These are phyloP conservation scores for Ceyx cyanopectus DNA, from an alignment of 2,113 vertebrate genomes.

Conservation along the genomic window DNA sequence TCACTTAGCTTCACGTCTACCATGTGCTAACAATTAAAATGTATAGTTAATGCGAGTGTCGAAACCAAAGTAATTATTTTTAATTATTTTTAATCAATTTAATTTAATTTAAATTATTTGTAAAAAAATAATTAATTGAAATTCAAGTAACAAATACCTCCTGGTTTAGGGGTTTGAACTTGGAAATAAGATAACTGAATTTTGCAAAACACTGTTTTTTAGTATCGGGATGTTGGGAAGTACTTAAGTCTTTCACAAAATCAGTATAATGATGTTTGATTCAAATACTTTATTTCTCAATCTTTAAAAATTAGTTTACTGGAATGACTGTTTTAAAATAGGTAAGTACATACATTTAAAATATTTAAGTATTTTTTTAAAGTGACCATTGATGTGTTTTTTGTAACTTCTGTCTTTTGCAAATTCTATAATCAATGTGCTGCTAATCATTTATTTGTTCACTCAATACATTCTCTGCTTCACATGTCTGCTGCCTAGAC, in stretches of 20 bases:
- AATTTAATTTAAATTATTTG: too few relatives aligned
- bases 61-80: background rate
- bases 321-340: background rate
- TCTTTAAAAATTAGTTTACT: background rate
- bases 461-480: background rate
- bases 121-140: too few relatives aligned
- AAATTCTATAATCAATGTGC: background rate
- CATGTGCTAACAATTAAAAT: too few relatives aligned
- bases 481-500: background rate
- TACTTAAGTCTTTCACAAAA: background rate
- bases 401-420: background rate
- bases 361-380: background rate
- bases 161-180: background rate
- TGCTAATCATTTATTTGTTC: background rate
- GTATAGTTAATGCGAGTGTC: too few relatives aligned
- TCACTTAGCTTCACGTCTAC: background rate
- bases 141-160: background rate
- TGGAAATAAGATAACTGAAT: background rate
- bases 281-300: background rate
- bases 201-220: background rate
- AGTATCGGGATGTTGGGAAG: background rate
- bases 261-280: background rate
- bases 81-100: too few relatives aligned
- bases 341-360: background rate
- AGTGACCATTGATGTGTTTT: background rate